A percentile compares a stretch with the other conserved stretches of the same genome.
Evolutionary conservation across 2,888 invertebrate genomes (phyloP).

Genomic region (Orthosia gothica): DNA sequence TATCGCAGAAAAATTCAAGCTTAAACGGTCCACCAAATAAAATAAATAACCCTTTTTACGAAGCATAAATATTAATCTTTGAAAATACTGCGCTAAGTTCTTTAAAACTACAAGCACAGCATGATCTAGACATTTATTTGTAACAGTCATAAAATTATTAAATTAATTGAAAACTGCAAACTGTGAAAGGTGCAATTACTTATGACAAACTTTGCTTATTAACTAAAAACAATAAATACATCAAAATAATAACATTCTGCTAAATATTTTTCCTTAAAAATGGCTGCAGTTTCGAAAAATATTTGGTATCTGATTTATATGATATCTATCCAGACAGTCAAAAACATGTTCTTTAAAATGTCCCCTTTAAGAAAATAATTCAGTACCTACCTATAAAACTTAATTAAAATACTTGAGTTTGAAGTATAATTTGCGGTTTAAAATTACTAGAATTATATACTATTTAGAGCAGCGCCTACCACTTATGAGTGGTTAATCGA

Average conservation of each 20-base stretch:
- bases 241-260: not conserved
- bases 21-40: not conserved
- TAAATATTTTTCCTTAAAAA: not conserved
- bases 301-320: not conserved
- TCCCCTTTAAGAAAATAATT: not conserved
- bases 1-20: conserved; percentile 5
- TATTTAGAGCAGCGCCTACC: not conserved
- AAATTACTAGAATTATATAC: not conserved
- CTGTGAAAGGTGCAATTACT: too few species aligned
- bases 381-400: not conserved
- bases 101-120: not conserved
- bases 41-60: not conserved
- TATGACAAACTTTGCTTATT: not conserved
- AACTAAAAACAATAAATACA: not conserved
- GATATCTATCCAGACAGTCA: not conserved
- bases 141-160: not conserved
- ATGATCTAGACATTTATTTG: not conserved
- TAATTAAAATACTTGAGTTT: conserved; percentile 1
- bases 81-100: not conserved
- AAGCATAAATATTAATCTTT: not conserved
- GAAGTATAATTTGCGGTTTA: conserved; percentile 8
- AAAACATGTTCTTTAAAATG: not conserved
- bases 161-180: not conserved
- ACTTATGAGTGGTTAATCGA: not conserved
- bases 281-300: too few species aligned